phyloP scores from a whole-genome alignment of 2,888 invertebrate genomes.

The Microctonus brassicae region DNA sequence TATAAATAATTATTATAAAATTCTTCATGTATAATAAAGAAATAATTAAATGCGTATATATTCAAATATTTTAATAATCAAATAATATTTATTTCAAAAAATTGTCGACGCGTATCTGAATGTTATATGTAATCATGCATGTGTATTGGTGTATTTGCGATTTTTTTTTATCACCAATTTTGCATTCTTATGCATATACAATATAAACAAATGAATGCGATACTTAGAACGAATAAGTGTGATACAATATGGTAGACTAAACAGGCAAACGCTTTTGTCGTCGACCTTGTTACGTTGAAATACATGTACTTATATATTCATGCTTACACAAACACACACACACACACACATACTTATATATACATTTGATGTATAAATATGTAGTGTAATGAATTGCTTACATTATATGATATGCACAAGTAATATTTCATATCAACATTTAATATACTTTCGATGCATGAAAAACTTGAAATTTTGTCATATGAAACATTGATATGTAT shows the following conservation, averaged over 20 bases:
- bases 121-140: not conserved
- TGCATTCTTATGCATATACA: not conserved
- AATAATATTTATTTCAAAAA: too few species aligned
- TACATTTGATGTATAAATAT: not conserved
- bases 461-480: too few species aligned
- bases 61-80: not conserved
- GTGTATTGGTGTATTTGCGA: not conserved
- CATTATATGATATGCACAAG: not conserved
- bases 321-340: too few species aligned
- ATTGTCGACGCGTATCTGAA: too few species aligned
- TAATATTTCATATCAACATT: too few species aligned
- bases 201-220: not conserved
- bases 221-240: not conserved
- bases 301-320: not conserved
- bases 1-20: too few species aligned
- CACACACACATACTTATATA: too few species aligned
- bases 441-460: too few species aligned
- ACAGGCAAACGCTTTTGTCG: not conserved
- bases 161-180: not conserved
- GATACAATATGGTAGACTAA: conserved; percentile 13
- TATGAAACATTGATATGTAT: too few species aligned
- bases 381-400: not conserved
- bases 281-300: not conserved
- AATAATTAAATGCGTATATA: not conserved
- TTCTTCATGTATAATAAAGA: too few species aligned